A percentile compares a stretch with the other conserved stretches of the same genome.
These are phyloP conservation scores for Callionymus lyra DNA, from an alignment of 2,113 vertebrate genomes.

Conservation along the genomic window DNA sequence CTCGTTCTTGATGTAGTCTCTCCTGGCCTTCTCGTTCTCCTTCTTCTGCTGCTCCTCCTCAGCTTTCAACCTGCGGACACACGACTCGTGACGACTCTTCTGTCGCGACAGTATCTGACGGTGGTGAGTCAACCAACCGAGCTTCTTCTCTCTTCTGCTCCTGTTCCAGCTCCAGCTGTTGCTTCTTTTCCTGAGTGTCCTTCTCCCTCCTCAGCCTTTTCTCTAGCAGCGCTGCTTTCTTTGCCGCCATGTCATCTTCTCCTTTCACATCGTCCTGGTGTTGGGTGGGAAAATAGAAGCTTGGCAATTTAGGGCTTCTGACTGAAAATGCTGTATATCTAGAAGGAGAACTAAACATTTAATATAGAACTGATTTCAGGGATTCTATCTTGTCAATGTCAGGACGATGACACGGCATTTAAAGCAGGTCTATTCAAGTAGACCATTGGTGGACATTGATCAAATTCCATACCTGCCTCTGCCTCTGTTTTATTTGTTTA, in stretches of 20 bases:
- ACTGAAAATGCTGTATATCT: not conserved
- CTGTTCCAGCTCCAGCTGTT: constrained; percentile 83
- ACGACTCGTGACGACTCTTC: not conserved
- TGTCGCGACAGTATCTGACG: not conserved
- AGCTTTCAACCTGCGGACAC: constrained; percentile 74
- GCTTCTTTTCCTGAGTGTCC: constrained; percentile 82
- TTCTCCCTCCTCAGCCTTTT: constrained; percentile 85
- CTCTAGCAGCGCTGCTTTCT: constrained; percentile 86
- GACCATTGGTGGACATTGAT: too few relatives aligned
- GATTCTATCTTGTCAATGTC: not conserved
- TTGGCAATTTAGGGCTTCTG: not conserved
- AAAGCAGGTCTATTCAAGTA: not conserved
- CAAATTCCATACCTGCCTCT: too few relatives aligned
- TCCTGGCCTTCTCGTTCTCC: constrained; percentile 81
- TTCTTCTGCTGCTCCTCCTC: constrained; percentile 90
- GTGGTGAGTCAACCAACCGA: too few relatives aligned
- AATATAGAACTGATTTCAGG: not conserved
- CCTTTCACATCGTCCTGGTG: constrained; percentile 87
- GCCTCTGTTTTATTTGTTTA: too few relatives aligned
- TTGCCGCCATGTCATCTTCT: constrained; percentile 89
- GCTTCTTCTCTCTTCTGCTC: constrained; percentile 85
- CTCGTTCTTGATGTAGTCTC: constrained; percentile 89
- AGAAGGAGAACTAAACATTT: too few relatives aligned
- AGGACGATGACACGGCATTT: not conserved
- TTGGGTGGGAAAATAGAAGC: not conserved